Evolutionary conservation across 2,888 invertebrate genomes (phyloP).

Genomic region (Clusia tigrina): DNA sequence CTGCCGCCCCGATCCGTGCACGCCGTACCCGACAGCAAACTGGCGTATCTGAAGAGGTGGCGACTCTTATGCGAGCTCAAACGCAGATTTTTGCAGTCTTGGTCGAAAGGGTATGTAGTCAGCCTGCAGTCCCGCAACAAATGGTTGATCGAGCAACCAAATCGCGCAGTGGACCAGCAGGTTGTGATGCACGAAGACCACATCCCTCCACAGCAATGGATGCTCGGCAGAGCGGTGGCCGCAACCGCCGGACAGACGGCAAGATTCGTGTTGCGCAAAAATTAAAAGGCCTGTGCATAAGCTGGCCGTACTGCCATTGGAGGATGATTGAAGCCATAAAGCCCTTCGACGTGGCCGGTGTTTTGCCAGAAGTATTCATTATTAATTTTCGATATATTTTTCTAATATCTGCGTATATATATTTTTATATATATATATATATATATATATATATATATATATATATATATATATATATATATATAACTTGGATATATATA

Average conservation of each 20-base stretch:
- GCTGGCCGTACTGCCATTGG: slow-evolving; percentile 17
- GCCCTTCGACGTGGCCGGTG: slow-evolving; percentile 2
- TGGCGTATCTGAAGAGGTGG: slow-evolving; percentile 5
- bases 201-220: slow-evolving; percentile 24
- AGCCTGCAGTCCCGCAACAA: slow-evolving; percentile 19
- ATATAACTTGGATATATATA: too few species aligned
- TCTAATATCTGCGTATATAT: too few species aligned
- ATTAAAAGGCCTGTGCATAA: slow-evolving; percentile 25
- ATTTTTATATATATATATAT: too few species aligned
- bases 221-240: slow-evolving; percentile 15
- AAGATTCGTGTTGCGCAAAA: slow-evolving; percentile 2
- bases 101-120: slow-evolving; percentile 28
- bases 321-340: neutral
- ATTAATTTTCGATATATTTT: neutral
- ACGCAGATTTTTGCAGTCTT: slow-evolving; percentile 23
- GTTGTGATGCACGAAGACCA: slow-evolving; percentile 17
- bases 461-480: too few species aligned
- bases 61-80: slow-evolving; percentile 24
- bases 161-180: slow-evolving; percentile 21
- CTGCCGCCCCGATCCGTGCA: slow-evolving; percentile 1
- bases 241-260: slow-evolving; percentile 13
- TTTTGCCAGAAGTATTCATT: neutral
- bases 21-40: neutral
- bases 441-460: too few species aligned
- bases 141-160: slow-evolving; percentile 24